Base-by-base conservation (phyloP, 2,888 invertebrate species). In the Odontocerum albicorne region DNA sequence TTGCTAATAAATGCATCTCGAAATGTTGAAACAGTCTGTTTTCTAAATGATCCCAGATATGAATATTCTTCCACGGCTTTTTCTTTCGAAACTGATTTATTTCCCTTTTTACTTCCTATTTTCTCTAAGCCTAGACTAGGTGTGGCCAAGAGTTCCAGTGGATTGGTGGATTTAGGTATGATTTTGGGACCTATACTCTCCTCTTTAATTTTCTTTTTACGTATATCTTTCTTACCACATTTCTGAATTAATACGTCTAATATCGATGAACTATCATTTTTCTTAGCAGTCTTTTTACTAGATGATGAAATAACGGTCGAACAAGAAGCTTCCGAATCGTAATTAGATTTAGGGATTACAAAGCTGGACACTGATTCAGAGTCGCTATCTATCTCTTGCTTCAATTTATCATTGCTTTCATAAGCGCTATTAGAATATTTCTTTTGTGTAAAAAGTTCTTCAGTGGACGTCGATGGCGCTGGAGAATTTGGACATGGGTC, bases 401-500 rank as follows among this genome's bases (percentile, higher is more conserved):
- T 73, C 54, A 76, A 66, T 66, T 78, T 78, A 49, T 76, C 77
- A 31, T 68, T 73, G 13, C 32, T 44, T 10, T 53, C 46, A 22
- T 40, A 59, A n/a, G 44, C 46, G 21, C 40, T 54, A 4, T 43
- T 20, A 21, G 54, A 33, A 15, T 44, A 52, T 35, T 47, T 59
- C 38, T 75, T 71, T 57, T 77, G 70, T 2, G 72, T 67, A 55
- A 71, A 77, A 31, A 77, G 62, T 63, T 78, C 81, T 66, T 86
- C 85, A 62, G 83, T 81, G 32, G 82, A 80, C 1, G 83, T 82
- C 2, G 85, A 85, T 2, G 84, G 77, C 1, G 85, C 82, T 2
- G 86, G 87, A n/a, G 87, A 87, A 21, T 83, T 79, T 3, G 87
- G 87, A 64, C 82, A 84, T 1, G 87, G 85, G 65, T 90, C 90